Evolutionary conservation across 2,113 vertebrate genomes (phyloP).

Genomic region (Solea senegalensis): DNA sequence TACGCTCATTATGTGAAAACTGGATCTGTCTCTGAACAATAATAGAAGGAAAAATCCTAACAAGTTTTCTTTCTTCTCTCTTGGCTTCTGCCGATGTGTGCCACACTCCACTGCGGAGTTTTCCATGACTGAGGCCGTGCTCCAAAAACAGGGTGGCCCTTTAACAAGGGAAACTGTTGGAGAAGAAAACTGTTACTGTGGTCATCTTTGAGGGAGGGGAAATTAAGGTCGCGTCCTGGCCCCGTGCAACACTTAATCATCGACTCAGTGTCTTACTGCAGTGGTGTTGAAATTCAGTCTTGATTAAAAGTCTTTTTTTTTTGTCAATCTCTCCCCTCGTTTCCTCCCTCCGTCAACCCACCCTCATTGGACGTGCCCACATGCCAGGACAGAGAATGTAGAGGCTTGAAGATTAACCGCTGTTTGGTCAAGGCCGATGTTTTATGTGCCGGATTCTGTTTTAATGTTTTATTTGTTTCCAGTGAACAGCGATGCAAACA

Average conservation of each 20-base stretch:
- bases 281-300: neutral
- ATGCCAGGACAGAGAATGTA: conserved; percentile 10
- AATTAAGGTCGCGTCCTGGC: too few relatives aligned
- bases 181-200: too few relatives aligned
- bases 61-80: neutral
- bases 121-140: neutral
- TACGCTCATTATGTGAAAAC: too few relatives aligned
- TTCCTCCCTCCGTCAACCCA: conserved; percentile 29
- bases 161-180: neutral
- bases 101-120: neutral
- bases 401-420: conserved; percentile 54
- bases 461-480: conserved; percentile 23
- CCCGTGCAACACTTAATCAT: neutral
- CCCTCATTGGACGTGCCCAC: conserved; percentile 38
- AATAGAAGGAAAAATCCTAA: neutral
- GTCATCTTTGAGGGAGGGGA: too few relatives aligned
- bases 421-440: conserved; percentile 33
- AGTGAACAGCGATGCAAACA: conserved; percentile 26
- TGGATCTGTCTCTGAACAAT: too few relatives aligned
- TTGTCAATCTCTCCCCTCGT: neutral
- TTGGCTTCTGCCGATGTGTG: neutral
- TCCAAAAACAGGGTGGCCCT: neutral
- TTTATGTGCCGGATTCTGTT: conserved; percentile 35
- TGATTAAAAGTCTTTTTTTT: neutral
- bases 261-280: neutral